A percentile compares a stretch with the other conserved stretches of the same genome.
Conservation (phyloP, 1,140 invertebrate genomes). For the Ips nitidus region DNA sequence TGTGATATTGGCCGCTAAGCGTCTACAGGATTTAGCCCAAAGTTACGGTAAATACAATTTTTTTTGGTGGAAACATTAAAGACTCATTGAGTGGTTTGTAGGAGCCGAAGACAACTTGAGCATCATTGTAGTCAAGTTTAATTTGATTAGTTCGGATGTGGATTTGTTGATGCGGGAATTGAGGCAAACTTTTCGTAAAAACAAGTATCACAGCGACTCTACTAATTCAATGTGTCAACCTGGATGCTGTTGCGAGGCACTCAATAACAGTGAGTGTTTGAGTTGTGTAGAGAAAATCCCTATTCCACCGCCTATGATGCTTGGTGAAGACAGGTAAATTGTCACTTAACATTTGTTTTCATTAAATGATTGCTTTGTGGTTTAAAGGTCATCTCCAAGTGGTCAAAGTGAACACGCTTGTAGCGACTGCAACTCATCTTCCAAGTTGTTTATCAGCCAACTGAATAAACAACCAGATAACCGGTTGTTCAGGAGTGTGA, state of each 20-base stretch:
- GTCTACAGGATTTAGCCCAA: slow-evolving; percentile 78
- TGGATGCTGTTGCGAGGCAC: slow-evolving; percentile 64
- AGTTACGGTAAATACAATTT: slow-evolving; percentile 60
- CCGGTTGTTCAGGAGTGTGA: slow-evolving; percentile 48
- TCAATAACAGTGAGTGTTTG: slow-evolving; percentile 59
- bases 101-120: slow-evolving; percentile 77
- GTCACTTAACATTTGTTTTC: neutral
- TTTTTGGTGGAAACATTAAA: neutral
- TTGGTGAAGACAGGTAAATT: slow-evolving; percentile 56
- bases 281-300: slow-evolving; percentile 54
- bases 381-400: slow-evolving; percentile 70
- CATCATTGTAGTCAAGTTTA: slow-evolving; percentile 72
- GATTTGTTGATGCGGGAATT: slow-evolving; percentile 76
- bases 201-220: slow-evolving; percentile 53
- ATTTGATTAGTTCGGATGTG: slow-evolving; percentile 64
- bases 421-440: slow-evolving; percentile 57
- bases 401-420: slow-evolving; percentile 77
- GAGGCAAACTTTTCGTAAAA: slow-evolving; percentile 67
- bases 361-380: neutral
- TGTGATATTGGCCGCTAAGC: slow-evolving; percentile 75
- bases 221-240: slow-evolving; percentile 58
- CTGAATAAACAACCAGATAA: slow-evolving; percentile 47
- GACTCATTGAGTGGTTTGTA: neutral
- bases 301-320: slow-evolving; percentile 51
- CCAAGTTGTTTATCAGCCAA: slow-evolving; percentile 51